Percentiles rank a stretch among this genome's conserved stretches.
These are phyloP conservation scores for Himantopus leucocephalus DNA, from an alignment of 2,113 vertebrate genomes.

Conservation along the genomic window DNA sequence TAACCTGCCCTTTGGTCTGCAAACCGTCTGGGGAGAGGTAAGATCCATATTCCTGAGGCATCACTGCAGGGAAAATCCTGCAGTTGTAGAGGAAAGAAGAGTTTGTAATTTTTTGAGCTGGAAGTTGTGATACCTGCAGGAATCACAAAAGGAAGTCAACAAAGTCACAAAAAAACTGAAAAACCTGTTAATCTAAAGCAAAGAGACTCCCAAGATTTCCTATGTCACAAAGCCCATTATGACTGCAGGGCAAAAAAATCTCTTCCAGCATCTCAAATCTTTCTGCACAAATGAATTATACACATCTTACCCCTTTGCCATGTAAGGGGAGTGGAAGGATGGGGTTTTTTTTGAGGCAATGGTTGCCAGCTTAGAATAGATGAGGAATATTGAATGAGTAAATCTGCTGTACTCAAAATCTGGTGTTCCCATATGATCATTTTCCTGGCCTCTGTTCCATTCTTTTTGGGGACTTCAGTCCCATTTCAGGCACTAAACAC, in stretches of 20 bases:
- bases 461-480: neutral
- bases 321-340: neutral
- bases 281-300: neutral
- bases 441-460: neutral
- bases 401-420: neutral
- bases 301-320: accelerated
- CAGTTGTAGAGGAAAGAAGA: neutral
- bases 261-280: neutral
- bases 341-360: neutral
- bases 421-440: neutral
- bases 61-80: neutral
- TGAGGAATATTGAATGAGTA: neutral
- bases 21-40: neutral
- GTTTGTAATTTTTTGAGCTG: neutral
- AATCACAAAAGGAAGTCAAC: neutral
- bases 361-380: neutral
- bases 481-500: conserved; percentile 8
- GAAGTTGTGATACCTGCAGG: neutral
- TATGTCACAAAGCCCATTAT: accelerated
- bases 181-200: neutral
- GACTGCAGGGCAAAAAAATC: neutral
- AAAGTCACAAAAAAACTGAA: neutral
- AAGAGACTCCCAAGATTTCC: neutral
- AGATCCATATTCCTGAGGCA: neutral
- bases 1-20: neutral